Base-by-base conservation (phyloP, 2,888 invertebrate genomes). In the Mechanitis mazaeus region DNA sequence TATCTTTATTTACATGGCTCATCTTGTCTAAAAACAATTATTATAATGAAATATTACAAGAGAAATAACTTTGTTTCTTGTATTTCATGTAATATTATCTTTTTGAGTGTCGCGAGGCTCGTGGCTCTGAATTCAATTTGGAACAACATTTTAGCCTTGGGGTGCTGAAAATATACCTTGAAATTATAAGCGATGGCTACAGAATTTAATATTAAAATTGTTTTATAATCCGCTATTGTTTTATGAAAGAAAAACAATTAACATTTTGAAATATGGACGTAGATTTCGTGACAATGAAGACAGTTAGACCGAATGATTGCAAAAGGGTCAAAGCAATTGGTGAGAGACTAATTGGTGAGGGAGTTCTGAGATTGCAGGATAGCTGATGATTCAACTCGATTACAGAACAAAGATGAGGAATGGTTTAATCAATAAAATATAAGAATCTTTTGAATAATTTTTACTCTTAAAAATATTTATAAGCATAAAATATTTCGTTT, bases 101-200 rank as follows among this genome's bases (percentile, higher is more conserved):
- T 58, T 66, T 69, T 64, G 67, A 70, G 67, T 68, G 68, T 64
- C 50, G 59, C 62, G 61, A 56, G 56, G 70, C 71, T 73, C 79
- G 73, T 70, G 75, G 75, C 70, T 78, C 78, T 71, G 80, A 79
- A 86, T 86, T 86, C 81, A 87, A 87, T 88, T 87, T 85, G 68
- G 71, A 70, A 71, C 72, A 77, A 73, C 81, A 81, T 81, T 82
- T 68, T 75, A 69, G 81, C 20, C 20, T 20, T 20, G 82, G 77
- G 71, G 77, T 81, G 80, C 83, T 85, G 87, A 87, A 85, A 82
- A 84, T 82, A 84, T 83, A 80, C 80, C 84, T 80, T 78, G 73
- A 81, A 84, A 84, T 87, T 83, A 83, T 80, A 77, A 85, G 79
- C 81, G 81, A 83, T 81, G 84, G 80, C 76, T 75, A 73, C 77